Conservation (phyloP, 1,140 invertebrate species). For the Drosophila tropicalis region DNA sequence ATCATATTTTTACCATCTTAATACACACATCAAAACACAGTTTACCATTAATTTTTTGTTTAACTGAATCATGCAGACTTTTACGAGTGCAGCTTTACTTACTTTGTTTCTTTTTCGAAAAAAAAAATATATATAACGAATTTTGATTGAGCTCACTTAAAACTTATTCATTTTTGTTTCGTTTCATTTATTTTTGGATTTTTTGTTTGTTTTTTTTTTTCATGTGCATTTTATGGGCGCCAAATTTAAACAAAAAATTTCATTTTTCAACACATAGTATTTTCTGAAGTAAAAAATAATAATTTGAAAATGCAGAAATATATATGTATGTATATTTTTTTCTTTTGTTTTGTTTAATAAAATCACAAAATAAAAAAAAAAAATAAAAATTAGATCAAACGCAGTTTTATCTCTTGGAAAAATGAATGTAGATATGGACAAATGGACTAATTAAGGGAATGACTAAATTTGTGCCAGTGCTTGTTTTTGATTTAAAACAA, state of each 20-base stretch:
- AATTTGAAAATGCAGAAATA: conserved; percentile 10
- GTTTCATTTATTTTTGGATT: conserved; percentile 4
- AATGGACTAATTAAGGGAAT: background rate
- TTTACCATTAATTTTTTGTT: background rate
- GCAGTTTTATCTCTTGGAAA: conserved; percentile 8
- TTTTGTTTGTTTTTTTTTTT: conserved; percentile 20
- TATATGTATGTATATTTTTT: background rate
- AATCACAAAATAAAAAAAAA: background rate
- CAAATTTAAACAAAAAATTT: conserved; percentile 28
- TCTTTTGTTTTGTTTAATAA: background rate
- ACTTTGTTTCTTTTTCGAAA: conserved; percentile 24
- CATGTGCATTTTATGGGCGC: conserved; percentile 11
- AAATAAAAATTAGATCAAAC: background rate
- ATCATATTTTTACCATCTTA: background rate
- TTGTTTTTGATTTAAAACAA: conserved; percentile 1
- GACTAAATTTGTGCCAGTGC: conserved; percentile 1
- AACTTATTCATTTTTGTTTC: conserved; percentile 23
- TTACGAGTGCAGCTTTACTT: background rate
- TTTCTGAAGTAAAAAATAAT: conserved; percentile 20
- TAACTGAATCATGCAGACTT: background rate
- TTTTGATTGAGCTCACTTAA: conserved; percentile 14
- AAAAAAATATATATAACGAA: conserved; percentile 24
- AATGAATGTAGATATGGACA: background rate
- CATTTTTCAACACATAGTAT: conserved; percentile 24
- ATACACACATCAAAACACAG: background rate